These are phyloP conservation scores for Anagyrus pseudococci DNA, from an alignment of 2,888 invertebrate species.

Conservation along the genomic window DNA sequence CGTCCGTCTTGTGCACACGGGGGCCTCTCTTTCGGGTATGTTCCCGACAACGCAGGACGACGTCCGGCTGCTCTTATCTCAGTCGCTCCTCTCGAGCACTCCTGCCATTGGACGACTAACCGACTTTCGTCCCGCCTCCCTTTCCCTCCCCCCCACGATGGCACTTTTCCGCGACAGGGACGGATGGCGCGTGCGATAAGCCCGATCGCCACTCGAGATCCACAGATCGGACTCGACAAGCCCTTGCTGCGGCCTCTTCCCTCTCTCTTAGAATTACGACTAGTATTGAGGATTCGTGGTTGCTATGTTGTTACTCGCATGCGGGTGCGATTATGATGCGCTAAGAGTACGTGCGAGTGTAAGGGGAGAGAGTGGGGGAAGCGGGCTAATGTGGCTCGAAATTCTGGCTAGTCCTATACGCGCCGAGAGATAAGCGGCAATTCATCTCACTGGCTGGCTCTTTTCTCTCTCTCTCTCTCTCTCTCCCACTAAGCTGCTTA, in stretches of 20 bases:
- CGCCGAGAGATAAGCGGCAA: no score
- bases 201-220: not conserved
- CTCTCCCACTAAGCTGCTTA: no score
- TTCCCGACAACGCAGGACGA: no score
- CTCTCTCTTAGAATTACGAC: constrained; percentile 33
- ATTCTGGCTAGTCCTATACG: no score
- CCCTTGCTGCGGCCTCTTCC: not conserved
- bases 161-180: not conserved
- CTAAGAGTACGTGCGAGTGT: no score
- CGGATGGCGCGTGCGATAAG: constrained; percentile 16
- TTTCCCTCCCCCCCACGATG: not conserved
- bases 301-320: not conserved
- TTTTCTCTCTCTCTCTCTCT: no score
- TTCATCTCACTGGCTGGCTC: no score
- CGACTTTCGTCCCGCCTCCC: not conserved
- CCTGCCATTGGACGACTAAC: not conserved
- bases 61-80: no score
- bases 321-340: not conserved
- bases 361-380: no score
- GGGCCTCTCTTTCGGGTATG: no score
- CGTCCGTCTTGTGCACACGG: no score
- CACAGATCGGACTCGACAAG: not conserved
- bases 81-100: not conserved
- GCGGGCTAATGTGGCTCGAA: no score
- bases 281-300: constrained; percentile 8